phyloP scores from a whole-genome alignment of 2,888 invertebrate species.

The Boloria selene region DNA sequence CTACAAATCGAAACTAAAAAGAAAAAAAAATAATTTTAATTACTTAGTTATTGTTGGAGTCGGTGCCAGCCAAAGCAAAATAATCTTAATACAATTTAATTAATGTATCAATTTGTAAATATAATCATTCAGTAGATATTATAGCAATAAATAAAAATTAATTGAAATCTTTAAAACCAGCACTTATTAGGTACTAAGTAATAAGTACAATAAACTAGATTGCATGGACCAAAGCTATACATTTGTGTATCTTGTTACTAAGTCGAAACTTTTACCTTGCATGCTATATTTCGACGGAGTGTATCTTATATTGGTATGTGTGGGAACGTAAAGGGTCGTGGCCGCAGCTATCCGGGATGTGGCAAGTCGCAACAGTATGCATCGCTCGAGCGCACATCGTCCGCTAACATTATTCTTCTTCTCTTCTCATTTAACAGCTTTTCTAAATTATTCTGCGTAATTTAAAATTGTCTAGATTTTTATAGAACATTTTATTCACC shows the following conservation, averaged over 20 bases:
- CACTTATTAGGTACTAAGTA: too few relatives aligned
- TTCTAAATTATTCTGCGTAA: not conserved
- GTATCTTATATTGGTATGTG: slow-evolving; percentile 38
- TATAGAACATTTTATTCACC: too few relatives aligned
- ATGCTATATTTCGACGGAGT: slow-evolving; percentile 3
- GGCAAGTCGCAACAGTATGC: slow-evolving; percentile 73
- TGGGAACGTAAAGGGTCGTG: slow-evolving; percentile 46
- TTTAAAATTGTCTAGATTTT: too few relatives aligned
- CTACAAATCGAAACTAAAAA: too few relatives aligned
- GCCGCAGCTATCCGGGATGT: slow-evolving; percentile 79
- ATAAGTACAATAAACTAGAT: slow-evolving; percentile 37
- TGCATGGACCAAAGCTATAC: not conserved
- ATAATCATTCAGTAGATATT: too few relatives aligned
- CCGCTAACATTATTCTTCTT: slow-evolving; percentile 18
- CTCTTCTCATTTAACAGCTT: slow-evolving; percentile 1
- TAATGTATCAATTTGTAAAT: too few relatives aligned
- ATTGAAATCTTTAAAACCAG: too few relatives aligned
- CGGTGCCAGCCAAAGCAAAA: too few relatives aligned
- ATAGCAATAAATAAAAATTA: too few relatives aligned
- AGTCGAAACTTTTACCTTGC: slow-evolving; percentile 5
- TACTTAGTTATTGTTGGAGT: too few relatives aligned
- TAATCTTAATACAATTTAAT: too few relatives aligned
- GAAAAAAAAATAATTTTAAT: too few relatives aligned
- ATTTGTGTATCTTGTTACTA: slow-evolving; percentile 14
- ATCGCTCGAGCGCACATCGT: slow-evolving; percentile 53